phyloP scores from a whole-genome alignment of 2,888 invertebrate genomes.

The Azorinus chamasolen region DNA sequence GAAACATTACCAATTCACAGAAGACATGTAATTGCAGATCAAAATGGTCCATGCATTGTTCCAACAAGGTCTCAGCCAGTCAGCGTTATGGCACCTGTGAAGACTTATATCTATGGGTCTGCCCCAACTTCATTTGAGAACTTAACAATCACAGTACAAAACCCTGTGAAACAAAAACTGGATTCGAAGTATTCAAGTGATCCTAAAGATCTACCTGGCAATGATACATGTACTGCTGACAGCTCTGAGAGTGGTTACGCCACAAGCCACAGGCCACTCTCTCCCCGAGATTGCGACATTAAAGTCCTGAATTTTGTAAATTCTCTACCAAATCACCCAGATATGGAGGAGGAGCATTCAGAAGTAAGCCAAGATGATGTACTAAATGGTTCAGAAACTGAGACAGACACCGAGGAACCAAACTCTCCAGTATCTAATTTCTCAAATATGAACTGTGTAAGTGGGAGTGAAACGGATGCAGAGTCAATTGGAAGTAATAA shows the following conservation, averaged over 20 bases:
- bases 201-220: slow-evolving; percentile 30
- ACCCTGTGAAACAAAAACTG: too few species aligned
- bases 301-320: slow-evolving; percentile 63
- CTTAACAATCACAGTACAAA: too few species aligned
- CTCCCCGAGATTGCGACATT: slow-evolving; percentile 47
- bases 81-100: too few species aligned
- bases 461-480: slow-evolving; percentile 57
- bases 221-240: slow-evolving; percentile 48
- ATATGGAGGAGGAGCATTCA: slow-evolving; percentile 52
- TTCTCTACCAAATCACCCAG: slow-evolving; percentile 54
- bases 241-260: slow-evolving; percentile 63
- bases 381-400: slow-evolving; percentile 52
- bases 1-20: too few species aligned
- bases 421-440: slow-evolving; percentile 21
- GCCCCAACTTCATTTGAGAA: too few species aligned
- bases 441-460: slow-evolving; percentile 35
- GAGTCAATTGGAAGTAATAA: slow-evolving; percentile 27
- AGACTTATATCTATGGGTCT: too few species aligned
- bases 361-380: slow-evolving; percentile 30
- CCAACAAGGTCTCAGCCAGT: too few species aligned
- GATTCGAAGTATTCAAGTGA: too few species aligned
- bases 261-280: slow-evolving; percentile 49
- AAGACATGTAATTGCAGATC: too few species aligned
- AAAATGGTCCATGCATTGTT: too few species aligned
- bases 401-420: slow-evolving; percentile 32